These are phyloP conservation scores for Auanema freiburgensis DNA, from an alignment of 2,888 invertebrate genomes.

Conservation along the genomic window DNA sequence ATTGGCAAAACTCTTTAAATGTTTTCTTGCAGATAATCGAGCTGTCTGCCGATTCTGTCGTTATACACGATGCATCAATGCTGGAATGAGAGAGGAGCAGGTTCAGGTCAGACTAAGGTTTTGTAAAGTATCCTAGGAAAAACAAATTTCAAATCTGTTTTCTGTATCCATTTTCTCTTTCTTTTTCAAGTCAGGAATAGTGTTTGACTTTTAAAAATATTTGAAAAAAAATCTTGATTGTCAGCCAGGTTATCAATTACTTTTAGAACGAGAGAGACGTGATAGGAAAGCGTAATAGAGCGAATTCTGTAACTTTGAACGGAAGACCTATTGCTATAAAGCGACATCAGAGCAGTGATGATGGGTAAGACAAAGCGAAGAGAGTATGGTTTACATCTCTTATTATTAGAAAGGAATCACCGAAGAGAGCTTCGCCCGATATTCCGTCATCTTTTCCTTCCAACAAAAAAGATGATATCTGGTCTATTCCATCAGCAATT, in stretches of 20 bases:
- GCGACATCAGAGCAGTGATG: slow-evolving; percentile 23
- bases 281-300: slow-evolving; percentile 34
- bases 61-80: slow-evolving; percentile 56
- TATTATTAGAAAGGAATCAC: slow-evolving; percentile 19
- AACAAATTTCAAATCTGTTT: not conserved
- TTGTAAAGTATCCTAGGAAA: slow-evolving; percentile 1
- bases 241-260: not conserved
- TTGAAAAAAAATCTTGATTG: not conserved
- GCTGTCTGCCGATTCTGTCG: slow-evolving; percentile 63
- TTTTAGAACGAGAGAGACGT: slow-evolving; percentile 45
- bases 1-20: not conserved
- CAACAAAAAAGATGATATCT: slow-evolving; percentile 11
- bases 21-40: slow-evolving; percentile 53
- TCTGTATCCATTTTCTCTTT: no score
- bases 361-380: slow-evolving; percentile 7
- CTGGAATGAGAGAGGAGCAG: slow-evolving; percentile 63
- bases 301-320: slow-evolving; percentile 14
- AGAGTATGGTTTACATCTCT: not conserved
- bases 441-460: slow-evolving; percentile 11
- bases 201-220: not conserved
- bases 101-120: slow-evolving; percentile 20
- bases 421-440: slow-evolving; percentile 22
- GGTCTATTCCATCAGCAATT: slow-evolving; percentile 30
- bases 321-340: slow-evolving; percentile 12
- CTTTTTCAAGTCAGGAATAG: no score